A percentile compares a stretch with the other conserved stretches of the same genome.
These are phyloP conservation scores for Mesoligia furuncula DNA, from an alignment of 2,888 invertebrate species.

Conservation along the genomic window DNA sequence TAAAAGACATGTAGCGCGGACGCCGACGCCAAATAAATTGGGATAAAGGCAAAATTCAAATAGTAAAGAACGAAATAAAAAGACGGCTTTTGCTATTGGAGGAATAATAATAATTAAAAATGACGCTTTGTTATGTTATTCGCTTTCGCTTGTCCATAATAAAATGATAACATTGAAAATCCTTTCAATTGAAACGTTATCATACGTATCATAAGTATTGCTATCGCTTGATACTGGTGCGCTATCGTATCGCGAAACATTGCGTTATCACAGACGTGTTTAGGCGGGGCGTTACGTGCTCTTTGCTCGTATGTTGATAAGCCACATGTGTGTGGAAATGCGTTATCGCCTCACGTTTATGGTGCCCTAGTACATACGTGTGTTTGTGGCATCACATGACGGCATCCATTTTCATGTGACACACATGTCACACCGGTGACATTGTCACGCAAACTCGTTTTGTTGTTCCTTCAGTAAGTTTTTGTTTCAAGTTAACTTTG, in stretches of 20 bases:
- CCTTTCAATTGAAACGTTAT: neutral
- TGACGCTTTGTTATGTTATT: neutral
- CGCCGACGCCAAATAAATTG: neutral
- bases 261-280: constrained; percentile 47
- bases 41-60: neutral
- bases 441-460: constrained; percentile 56
- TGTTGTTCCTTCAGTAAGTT: constrained; percentile 32
- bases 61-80: neutral
- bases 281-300: constrained; percentile 44
- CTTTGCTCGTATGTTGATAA: constrained; percentile 55
- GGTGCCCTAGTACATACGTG: constrained; percentile 79
- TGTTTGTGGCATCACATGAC: constrained; percentile 80
- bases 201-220: neutral
- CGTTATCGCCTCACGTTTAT: constrained; percentile 66
- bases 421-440: constrained; percentile 62
- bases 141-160: neutral
- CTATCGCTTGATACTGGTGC: constrained; percentile 4
- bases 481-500: neutral
- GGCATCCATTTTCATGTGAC: constrained; percentile 78
- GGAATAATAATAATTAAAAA: neutral
- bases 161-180: neutral
- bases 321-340: constrained; percentile 63
- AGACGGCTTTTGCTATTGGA: neutral
- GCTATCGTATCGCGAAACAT: constrained; percentile 32
- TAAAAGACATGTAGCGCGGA: neutral